Percentiles rank a stretch among this genome's conserved stretches.
Evolutionary conservation across 1,140 invertebrate species (phyloP).

Genomic region (Cardiocondyla obscurior): DNA sequence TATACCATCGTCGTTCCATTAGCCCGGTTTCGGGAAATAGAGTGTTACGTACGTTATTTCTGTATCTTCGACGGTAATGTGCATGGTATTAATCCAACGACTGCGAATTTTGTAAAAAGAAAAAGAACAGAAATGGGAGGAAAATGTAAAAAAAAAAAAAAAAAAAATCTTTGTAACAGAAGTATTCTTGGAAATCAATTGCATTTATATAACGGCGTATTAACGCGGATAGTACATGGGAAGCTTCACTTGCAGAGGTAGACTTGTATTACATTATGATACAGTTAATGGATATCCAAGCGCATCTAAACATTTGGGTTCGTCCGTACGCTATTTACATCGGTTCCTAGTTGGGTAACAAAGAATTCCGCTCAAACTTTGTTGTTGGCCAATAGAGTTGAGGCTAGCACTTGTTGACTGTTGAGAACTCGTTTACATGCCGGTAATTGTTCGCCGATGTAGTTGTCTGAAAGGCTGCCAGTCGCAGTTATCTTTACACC

Average conservation of each 20-base stretch:
- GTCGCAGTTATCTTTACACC: not conserved
- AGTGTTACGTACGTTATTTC: not conserved
- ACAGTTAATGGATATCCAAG: conserved; percentile 1
- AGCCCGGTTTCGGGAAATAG: not conserved
- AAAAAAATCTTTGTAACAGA: too few species aligned
- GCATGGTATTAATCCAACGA: not conserved
- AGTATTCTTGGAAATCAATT: not conserved
- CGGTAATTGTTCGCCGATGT: conserved; percentile 46
- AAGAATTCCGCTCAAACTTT: conserved; percentile 43
- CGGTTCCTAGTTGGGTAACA: conserved; percentile 34
- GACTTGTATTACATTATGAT: not conserved
- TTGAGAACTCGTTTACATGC: conserved; percentile 48
- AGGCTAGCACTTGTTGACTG: conserved; percentile 38
- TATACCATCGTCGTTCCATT: conserved; percentile 13
- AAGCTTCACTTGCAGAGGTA: conserved; percentile 8
- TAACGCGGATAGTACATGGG: not conserved
- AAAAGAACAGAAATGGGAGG: not conserved
- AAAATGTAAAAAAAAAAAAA: not conserved
- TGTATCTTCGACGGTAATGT: not conserved
- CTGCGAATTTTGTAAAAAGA: not conserved
- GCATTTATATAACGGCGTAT: not conserved
- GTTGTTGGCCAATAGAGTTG: conserved; percentile 28
- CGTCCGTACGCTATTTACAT: conserved; percentile 15
- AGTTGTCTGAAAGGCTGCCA: conserved; percentile 4
- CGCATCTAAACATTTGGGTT: not conserved